Conservation (phyloP, 2,888 invertebrate genomes). For the Nomada goodeniana region DNA sequence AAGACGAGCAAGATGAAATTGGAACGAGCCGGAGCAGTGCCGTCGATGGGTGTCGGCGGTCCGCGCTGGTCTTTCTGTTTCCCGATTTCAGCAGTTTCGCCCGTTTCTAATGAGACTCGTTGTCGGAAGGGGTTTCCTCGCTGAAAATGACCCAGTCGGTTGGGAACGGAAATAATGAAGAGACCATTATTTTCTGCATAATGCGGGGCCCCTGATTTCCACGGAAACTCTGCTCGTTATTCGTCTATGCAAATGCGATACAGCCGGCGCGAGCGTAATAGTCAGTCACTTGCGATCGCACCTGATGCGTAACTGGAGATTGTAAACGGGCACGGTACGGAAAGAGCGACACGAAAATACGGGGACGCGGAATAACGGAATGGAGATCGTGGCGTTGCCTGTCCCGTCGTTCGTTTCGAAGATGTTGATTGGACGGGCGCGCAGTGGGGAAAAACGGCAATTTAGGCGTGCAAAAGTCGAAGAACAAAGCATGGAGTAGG, state of each 20-base stretch:
- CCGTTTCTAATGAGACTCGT: slow-evolving; percentile 33
- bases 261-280: background rate
- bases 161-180: slow-evolving; percentile 41
- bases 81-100: slow-evolving; percentile 48
- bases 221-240: slow-evolving; percentile 19
- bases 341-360: background rate
- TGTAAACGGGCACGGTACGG: background rate
- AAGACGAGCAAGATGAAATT: slow-evolving; percentile 54
- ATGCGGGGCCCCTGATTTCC: slow-evolving; percentile 29
- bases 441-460: too few relatives aligned
- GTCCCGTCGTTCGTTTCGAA: background rate
- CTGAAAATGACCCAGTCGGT: slow-evolving; percentile 30
- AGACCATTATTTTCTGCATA: slow-evolving; percentile 34
- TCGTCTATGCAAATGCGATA: slow-evolving; percentile 13
- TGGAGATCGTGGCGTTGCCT: background rate
- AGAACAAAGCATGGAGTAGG: too few relatives aligned
- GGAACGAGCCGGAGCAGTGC: slow-evolving; percentile 16
- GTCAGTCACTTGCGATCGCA: background rate
- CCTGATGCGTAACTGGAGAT: background rate
- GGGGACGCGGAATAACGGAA: background rate
- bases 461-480: too few relatives aligned
- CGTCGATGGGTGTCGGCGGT: slow-evolving; percentile 30
- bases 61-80: slow-evolving; percentile 5
- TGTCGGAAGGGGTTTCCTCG: background rate
- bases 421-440: background rate